These are phyloP conservation scores for Aphelocoma californica DNA, from an alignment of 2,797 vertebrate genomes.

Conservation along the genomic window DNA sequence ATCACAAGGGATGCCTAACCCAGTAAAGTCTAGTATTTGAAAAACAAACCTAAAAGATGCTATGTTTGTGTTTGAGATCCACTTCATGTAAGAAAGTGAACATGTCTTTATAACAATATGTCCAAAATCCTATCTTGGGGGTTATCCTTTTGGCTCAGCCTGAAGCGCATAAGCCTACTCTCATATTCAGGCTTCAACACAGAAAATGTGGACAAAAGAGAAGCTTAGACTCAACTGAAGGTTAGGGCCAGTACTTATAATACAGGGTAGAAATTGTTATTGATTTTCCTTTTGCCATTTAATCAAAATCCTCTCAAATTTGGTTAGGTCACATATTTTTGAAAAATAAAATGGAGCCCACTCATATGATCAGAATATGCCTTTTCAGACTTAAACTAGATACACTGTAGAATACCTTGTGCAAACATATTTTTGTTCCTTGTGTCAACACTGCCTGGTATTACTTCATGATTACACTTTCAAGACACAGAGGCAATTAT, in stretches of 20 bases:
- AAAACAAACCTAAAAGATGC: background rate
- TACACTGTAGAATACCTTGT: background rate
- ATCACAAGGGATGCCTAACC: background rate
- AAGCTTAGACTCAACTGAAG: background rate
- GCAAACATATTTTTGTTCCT: background rate
- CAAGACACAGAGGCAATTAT: conserved; percentile 13
- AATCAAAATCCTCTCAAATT: background rate
- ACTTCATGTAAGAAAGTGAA: background rate
- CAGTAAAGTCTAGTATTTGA: background rate
- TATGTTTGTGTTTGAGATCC: background rate
- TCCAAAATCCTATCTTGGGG: background rate
- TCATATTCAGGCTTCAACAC: background rate
- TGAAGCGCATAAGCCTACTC: background rate
- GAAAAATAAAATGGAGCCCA: background rate
- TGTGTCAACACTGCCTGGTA: background rate
- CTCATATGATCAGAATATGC: background rate
- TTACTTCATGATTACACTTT: background rate
- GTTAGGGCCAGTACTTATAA: background rate
- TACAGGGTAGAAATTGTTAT: background rate
- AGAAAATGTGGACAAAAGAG: background rate
- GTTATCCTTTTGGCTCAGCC: background rate
- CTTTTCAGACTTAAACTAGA: background rate
- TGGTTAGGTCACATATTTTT: background rate
- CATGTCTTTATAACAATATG: background rate
- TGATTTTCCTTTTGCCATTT: background rate